Base-by-base conservation (phyloP, 2,113 vertebrate genomes). In the Cyprinodon tularosa region DNA sequence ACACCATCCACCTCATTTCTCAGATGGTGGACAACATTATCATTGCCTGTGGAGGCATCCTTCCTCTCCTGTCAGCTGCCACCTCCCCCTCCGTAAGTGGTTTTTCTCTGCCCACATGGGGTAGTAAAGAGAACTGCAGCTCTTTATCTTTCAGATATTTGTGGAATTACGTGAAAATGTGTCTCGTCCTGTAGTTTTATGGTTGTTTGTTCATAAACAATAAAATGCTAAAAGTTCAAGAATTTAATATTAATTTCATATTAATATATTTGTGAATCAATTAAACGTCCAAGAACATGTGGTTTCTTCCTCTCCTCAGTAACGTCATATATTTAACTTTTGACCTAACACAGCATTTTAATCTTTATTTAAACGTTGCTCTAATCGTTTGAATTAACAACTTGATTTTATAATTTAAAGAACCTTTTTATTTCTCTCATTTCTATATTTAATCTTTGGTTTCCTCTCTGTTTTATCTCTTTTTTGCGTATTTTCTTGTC, bases 21-120 rank as follows among this genome's bases (percentile, higher is more conserved):
- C 98, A 99, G 94, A 99, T 99, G 98, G 98, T 99, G 87, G 98
- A 99, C 95, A 99, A 99, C 94, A 98, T 99, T 93, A 99, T 99
- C 92, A 99, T 99, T 70, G 98, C 98, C 87, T 99, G 98, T 79
- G 98, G 98, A 93, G 98, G 98, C 90, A 99, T 99, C 91, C 94
- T 99, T 77, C 98, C 98, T 66, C 92, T 99, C 88, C 94, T 99
- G 71, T 99, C 98, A 22, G 98, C 98, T 3, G 98, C 98, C 86
- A 99, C 98, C 70, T 99, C 98, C 38, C 98, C 98, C 82, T 97
- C 97, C 89, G 98, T 99, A 96, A 99, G 98, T 98, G 94, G 93
- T 93, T 88, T 80, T 50, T 64, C 66, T 77, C 44, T 53, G 22
- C 91, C 91, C 82, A 85, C 71, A 77, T 83, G 86, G 93, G 95